phyloP scores from a whole-genome alignment of 2,113 vertebrate species.

The Bombycilla garrulus region DNA sequence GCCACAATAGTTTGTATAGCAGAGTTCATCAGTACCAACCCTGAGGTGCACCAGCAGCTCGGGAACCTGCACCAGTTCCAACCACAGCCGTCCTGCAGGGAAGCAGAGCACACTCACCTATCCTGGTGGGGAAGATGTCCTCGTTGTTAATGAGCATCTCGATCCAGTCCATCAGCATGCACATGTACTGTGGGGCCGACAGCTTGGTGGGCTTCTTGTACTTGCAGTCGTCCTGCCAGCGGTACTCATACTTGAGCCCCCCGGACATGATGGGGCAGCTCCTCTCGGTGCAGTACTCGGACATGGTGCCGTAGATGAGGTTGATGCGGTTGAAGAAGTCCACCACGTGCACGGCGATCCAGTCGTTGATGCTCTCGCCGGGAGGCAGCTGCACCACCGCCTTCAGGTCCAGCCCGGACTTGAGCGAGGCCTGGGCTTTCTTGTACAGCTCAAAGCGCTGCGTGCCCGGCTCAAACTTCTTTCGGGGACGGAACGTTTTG shows the following conservation, averaged over 20 bases:
- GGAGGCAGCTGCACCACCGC: slow-evolving; percentile 92
- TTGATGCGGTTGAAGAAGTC: slow-evolving; percentile 99
- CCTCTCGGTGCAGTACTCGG: slow-evolving; percentile 89
- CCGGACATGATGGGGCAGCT: slow-evolving; percentile 95
- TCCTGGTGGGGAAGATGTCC: slow-evolving; percentile 92
- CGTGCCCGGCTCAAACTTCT: slow-evolving; percentile 92
- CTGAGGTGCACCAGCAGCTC: background rate
- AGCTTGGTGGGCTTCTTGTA: slow-evolving; percentile 94
- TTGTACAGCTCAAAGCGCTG: slow-evolving; percentile 96
- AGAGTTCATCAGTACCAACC: background rate
- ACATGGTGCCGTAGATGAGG: slow-evolving; percentile 97
- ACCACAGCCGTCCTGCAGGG: rapidly evolving
- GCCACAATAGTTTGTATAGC: rapidly evolving
- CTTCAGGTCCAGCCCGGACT: slow-evolving; percentile 92
- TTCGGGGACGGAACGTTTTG: slow-evolving; percentile 93
- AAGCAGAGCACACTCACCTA: slow-evolving; percentile 80
- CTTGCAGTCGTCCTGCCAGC: slow-evolving; percentile 92
- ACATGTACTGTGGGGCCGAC: slow-evolving; percentile 92
- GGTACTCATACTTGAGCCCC: slow-evolving; percentile 91
- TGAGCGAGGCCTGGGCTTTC: slow-evolving; percentile 94
- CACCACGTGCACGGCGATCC: slow-evolving; percentile 95
- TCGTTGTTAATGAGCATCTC: slow-evolving; percentile 95
- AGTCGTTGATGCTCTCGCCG: slow-evolving; percentile 89
- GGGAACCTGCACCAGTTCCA: background rate
- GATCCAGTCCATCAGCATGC: slow-evolving; percentile 96